These are phyloP conservation scores for Lepidonotus clava DNA, from an alignment of 2,888 invertebrate species.

Conservation along the genomic window DNA sequence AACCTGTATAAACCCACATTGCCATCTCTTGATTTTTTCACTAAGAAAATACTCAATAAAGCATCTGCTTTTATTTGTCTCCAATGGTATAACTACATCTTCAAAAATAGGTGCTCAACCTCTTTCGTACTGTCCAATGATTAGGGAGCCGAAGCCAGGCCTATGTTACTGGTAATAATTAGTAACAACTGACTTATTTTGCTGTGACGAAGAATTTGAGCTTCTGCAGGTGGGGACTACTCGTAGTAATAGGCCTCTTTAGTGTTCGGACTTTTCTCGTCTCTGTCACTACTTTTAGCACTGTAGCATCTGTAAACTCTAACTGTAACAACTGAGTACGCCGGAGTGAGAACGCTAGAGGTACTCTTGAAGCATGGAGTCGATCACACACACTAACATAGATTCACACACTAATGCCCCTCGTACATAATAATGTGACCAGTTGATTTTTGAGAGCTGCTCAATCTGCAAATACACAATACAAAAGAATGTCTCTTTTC, in stretches of 20 bases:
- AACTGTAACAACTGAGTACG: conserved; percentile 17
- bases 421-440: not conserved
- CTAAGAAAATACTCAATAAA: conserved; percentile 51
- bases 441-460: not conserved
- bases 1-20: conserved; percentile 49
- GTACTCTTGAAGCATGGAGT: too few relatives aligned
- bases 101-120: conserved; percentile 45
- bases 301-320: not conserved
- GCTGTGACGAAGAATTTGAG: not conserved
- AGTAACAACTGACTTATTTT: not conserved
- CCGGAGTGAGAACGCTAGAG: too few relatives aligned
- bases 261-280: not conserved
- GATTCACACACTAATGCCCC: too few relatives aligned
- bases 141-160: conserved; percentile 12
- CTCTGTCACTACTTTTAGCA: not conserved
- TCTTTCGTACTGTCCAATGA: conserved; percentile 6
- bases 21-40: not conserved
- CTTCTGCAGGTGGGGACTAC: conserved; percentile 28
- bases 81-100: conserved; percentile 24
- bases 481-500: too few relatives aligned
- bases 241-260: not conserved
- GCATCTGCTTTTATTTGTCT: not conserved
- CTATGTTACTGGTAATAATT: not conserved
- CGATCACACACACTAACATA: too few relatives aligned
- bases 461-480: too few relatives aligned